Evolutionary conservation across 2,888 invertebrate species (phyloP).

Genomic region (Busseola fusca): DNA sequence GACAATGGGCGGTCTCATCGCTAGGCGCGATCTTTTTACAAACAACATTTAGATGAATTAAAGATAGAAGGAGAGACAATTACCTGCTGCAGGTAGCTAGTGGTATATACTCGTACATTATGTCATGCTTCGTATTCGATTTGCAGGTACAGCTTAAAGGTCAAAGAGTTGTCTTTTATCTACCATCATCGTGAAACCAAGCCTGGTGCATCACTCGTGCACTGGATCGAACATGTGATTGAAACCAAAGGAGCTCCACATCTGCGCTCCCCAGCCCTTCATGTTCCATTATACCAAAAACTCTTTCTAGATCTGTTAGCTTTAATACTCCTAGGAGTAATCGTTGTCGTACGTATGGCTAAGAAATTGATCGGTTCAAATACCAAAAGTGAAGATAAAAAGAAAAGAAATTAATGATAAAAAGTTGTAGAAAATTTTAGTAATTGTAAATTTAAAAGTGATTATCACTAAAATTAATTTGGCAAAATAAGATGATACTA

Average conservation of each 20-base stretch:
- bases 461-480: neutral
- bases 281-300: constrained; percentile 72
- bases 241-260: constrained; percentile 88
- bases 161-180: constrained; percentile 68
- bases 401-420: constrained; percentile 38
- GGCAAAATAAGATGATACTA: neutral
- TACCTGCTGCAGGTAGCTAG: neutral
- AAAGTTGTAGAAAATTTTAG: neutral
- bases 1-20: neutral
- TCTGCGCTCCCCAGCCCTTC: constrained; percentile 73
- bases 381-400: constrained; percentile 21
- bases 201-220: constrained; percentile 90
- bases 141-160: constrained; percentile 68
- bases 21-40: neutral
- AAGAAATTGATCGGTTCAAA: constrained; percentile 25
- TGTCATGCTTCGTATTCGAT: neutral
- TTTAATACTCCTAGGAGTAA: constrained; percentile 45
- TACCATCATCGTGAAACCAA: constrained; percentile 84
- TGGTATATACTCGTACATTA: neutral
- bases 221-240: constrained; percentile 92
- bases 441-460: neutral
- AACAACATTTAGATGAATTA: neutral
- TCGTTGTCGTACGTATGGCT: constrained; percentile 20
- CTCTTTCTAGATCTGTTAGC: constrained; percentile 74
- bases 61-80: neutral